These are phyloP conservation scores for Xiphophorus maculatus DNA, from an alignment of 2,113 vertebrate species.

Conservation along the genomic window DNA sequence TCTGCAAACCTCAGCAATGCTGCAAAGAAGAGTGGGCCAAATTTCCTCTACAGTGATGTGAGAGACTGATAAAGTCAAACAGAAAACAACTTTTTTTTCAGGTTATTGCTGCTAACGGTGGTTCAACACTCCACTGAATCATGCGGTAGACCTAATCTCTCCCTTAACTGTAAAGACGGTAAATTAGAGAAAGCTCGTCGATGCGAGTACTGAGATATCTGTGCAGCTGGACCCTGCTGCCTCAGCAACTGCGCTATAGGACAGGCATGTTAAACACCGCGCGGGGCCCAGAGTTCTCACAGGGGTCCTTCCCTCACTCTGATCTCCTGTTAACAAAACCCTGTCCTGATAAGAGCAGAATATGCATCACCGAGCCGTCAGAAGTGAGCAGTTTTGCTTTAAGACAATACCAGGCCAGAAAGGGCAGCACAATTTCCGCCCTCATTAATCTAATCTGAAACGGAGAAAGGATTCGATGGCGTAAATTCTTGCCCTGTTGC, in stretches of 20 bases:
- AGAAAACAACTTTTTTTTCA: background rate
- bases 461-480: slow-evolving; percentile 54
- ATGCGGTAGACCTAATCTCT: background rate
- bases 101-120: background rate
- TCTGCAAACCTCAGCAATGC: background rate
- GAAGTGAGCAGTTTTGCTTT: slow-evolving; percentile 43
- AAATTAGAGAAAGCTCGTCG: slow-evolving; percentile 20
- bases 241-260: slow-evolving; percentile 39
- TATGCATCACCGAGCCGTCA: slow-evolving; percentile 47
- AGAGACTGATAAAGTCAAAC: background rate
- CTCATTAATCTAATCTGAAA: slow-evolving; percentile 76
- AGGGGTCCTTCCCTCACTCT: slow-evolving; percentile 53
- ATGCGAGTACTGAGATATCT: slow-evolving; percentile 35
- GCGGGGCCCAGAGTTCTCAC: slow-evolving; percentile 28
- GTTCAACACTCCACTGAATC: background rate
- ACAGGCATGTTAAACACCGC: slow-evolving; percentile 49
- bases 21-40: background rate
- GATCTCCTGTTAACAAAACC: slow-evolving; percentile 50
- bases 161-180: background rate
- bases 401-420: slow-evolving; percentile 46
- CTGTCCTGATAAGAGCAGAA: slow-evolving; percentile 49
- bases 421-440: slow-evolving; percentile 60
- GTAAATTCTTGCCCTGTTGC: slow-evolving; percentile 5
- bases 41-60: background rate
- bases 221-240: slow-evolving; percentile 50